phyloP scores from a whole-genome alignment of 2,888 invertebrate genomes.

The Crioceris asparagi region DNA sequence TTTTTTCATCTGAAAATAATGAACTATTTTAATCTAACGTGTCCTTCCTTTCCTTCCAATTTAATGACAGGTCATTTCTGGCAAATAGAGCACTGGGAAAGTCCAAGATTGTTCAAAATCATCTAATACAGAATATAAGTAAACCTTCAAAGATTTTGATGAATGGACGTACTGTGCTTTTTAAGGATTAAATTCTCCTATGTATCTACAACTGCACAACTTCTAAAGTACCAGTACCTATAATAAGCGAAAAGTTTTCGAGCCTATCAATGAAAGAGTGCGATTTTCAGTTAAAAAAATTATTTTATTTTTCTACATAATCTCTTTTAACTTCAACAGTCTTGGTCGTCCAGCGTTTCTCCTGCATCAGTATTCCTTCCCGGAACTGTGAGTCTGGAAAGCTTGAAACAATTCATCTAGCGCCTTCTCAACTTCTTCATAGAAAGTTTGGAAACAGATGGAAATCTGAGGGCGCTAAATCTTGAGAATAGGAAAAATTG shows the following conservation, averaged over 20 bases:
- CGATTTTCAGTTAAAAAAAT: background rate
- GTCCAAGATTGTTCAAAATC: too few species aligned
- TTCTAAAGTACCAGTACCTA: too few species aligned
- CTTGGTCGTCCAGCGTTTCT: background rate
- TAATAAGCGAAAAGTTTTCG: background rate
- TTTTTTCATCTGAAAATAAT: too few species aligned
- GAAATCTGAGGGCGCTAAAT: background rate
- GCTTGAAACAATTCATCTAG: background rate
- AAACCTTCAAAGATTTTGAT: too few species aligned
- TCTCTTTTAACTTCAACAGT: background rate
- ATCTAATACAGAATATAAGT: too few species aligned
- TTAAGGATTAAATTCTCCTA: too few species aligned
- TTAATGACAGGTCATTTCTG: too few species aligned
- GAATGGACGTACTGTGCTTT: too few species aligned
- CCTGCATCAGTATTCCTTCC: background rate
- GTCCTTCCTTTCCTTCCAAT: too few species aligned
- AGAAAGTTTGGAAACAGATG: background rate
- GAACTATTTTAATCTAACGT: too few species aligned
- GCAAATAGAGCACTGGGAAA: too few species aligned
- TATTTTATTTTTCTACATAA: slow-evolving; percentile 2
- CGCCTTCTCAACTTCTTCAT: background rate
- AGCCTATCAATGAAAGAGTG: background rate
- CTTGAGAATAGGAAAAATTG: background rate
- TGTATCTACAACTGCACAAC: too few species aligned
- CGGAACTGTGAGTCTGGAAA: background rate